Base-by-base conservation (phyloP, 2,888 invertebrate species). In the Drosophila histrio region DNA sequence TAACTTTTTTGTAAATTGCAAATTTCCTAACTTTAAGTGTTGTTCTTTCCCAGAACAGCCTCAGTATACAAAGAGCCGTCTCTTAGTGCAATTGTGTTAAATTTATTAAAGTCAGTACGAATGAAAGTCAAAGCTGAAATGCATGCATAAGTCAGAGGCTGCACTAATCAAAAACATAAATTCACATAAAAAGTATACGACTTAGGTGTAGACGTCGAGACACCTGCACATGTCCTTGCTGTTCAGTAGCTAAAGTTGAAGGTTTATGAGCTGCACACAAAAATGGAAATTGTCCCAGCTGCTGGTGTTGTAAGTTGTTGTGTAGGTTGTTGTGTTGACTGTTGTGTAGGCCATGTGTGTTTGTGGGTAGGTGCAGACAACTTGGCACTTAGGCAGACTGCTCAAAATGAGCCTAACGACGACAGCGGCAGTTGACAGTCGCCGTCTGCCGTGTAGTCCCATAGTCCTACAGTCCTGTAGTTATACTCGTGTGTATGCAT, bases 111-210 rank as follows among this genome's bases (percentile, higher is more conserved):
- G 70, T 54, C 66, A 22, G 52, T 41, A 34, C 65, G 66, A 72
- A 83, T 57, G 61, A 71, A 62, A 68, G 70, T 72, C 63, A 82
- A 65, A 68, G 57, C 52, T 65, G 49, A 72, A 84, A 73, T 80
- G 84, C 80, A 80, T 70, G 59, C 72, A 84, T 87, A 88, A 81
- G 79, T 72, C 73, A 88, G 71, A 79, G 68, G 54, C 70, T 81
- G 79, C 72, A 81, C 87, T 88, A 84, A 85, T 85, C 84, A 85
- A 88, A 85, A 74, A 76, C 87, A 85, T 85, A 85, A 87, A 85
- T 85, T 84, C 89, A 81, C 86, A 87, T 84, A 76, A 87, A 81
- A 85, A 84, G 43, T 72, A 68, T 72, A 56, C 24, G 66, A 59
- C 67, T 22, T 34, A 38, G 58, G 43, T 43, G 53, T 41, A 19